phyloP scores from a whole-genome alignment of 2,113 vertebrate species.

The Tetrax tetrax region DNA sequence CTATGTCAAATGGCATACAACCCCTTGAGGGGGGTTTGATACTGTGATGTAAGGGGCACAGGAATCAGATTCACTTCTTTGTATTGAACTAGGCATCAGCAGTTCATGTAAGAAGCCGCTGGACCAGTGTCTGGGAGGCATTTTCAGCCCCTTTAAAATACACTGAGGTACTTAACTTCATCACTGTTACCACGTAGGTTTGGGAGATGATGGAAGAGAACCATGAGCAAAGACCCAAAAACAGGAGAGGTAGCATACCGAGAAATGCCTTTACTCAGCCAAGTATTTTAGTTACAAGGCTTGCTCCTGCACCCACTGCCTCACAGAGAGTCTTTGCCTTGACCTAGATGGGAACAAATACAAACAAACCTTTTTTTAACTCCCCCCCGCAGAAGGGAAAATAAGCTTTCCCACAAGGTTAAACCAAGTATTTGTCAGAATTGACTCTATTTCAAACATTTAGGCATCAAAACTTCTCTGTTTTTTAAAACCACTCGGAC shows the following conservation, averaged over 20 bases:
- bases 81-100: background rate
- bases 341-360: background rate
- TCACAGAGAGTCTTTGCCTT: background rate
- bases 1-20: background rate
- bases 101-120: background rate
- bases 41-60: background rate
- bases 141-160: background rate
- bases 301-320: background rate
- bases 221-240: background rate
- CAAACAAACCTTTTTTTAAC: background rate
- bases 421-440: background rate
- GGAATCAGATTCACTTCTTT: background rate
- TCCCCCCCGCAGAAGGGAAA: background rate
- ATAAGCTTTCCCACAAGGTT: background rate
- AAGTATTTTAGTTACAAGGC: background rate
- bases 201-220: background rate
- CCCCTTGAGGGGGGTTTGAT: background rate
- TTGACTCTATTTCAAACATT: background rate
- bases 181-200: background rate
- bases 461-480: background rate
- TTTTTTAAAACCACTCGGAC: background rate
- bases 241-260: accelerated
- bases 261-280: background rate
- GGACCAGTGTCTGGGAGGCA: background rate
- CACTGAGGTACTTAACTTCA: background rate